Base-by-base conservation (phyloP, 2,797 vertebrate species). In the Pampus argenteus region DNA sequence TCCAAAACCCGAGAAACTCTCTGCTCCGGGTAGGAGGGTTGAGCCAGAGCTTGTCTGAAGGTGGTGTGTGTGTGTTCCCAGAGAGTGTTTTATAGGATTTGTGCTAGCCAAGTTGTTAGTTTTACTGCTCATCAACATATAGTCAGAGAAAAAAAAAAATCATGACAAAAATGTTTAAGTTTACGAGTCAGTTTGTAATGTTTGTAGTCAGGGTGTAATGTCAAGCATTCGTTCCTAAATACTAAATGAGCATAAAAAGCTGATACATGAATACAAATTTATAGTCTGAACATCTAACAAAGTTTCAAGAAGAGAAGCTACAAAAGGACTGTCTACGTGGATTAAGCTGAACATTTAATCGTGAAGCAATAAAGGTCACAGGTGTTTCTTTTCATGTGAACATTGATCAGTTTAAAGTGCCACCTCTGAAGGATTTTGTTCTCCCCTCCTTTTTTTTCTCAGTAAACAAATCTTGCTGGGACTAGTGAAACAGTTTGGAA, bases 1-100 rank as follows among this genome's bases (percentile, higher is more conserved):
- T 72, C 74, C 60, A 79, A 92, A 90, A 86, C 78, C 77, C 58
- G 68, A 88, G 73, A 76, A 45, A 44, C 76, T 77, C 66, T 83
- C 48, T 44, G 48, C 26, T 74, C 57, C 47, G 60, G 22, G 31
- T 20, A 44, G 65, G 45, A 58, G 82, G 74, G 48, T 55, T 45
- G 66, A 75, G 49, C 55, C 72, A 74, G 71, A 8, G 23, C 70
- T 69, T 14, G 9, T 58, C 56, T 36, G 38, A 62, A 49, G 75
- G 71, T 4, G 17, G 50, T 48, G 77, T 57, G 50, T 48, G 77
- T 57, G 74, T 51, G 78, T 69, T 75, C 66, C 31, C 56, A 64
- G 1, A 5, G 9, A 59, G 63, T 55, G 54, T 71, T 85, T 82
- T 55, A 69, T 48, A 26, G 56, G 72, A 28, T 75, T 71, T 72